These are phyloP conservation scores for Anastrepha ludens DNA, from an alignment of 1,140 invertebrate genomes.

Conservation along the genomic window DNA sequence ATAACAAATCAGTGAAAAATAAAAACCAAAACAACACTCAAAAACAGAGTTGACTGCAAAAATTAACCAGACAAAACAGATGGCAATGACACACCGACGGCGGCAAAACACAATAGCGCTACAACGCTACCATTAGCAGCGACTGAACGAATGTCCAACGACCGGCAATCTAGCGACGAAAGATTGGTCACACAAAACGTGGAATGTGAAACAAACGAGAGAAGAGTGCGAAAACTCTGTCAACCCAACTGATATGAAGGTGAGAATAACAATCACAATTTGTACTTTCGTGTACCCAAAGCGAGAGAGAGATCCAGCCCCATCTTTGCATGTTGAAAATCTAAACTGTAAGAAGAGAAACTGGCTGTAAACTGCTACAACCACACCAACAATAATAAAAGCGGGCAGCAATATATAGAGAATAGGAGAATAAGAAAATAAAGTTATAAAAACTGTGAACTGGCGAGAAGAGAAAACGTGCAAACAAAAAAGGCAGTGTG, in stretches of 20 bases:
- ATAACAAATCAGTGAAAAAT: background rate
- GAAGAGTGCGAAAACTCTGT: background rate
- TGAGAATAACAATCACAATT: no score
- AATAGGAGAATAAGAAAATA: background rate
- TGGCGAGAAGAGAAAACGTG: conserved; percentile 18
- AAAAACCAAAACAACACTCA: background rate
- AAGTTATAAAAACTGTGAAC: background rate
- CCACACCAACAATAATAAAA: background rate
- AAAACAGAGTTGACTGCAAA: background rate
- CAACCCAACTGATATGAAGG: background rate
- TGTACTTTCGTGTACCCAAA: background rate
- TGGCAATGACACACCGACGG: conserved; percentile 12
- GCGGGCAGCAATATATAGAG: background rate
- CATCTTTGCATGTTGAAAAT: background rate
- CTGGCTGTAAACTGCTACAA: background rate
- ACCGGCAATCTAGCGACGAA: conserved; percentile 18
- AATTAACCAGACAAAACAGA: conserved; percentile 27
- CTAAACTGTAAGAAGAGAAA: background rate
- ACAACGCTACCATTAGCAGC: background rate
- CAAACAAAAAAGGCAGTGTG: background rate
- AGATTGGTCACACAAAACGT: background rate
- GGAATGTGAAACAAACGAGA: background rate
- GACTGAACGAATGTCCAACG: background rate
- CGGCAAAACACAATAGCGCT: background rate
- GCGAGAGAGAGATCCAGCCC: background rate